Conservation (phyloP, 2,888 invertebrate species). For the Amphipyra tragopoginis region DNA sequence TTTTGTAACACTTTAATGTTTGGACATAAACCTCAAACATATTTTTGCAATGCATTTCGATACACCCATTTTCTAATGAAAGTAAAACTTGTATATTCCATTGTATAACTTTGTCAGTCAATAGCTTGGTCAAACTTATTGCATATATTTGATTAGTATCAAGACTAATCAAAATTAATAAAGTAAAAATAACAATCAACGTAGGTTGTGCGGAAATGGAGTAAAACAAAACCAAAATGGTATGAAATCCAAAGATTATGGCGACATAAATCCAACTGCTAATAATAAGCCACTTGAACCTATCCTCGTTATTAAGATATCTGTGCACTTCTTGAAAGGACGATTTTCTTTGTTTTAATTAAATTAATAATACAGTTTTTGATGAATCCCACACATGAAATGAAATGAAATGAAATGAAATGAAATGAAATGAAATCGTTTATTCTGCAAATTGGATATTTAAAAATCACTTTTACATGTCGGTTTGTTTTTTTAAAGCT, state of each 20-base stretch:
- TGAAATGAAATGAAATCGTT: too few species aligned
- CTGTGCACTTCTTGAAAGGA: constrained; percentile 40
- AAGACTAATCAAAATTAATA: constrained; percentile 3
- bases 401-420: too few species aligned
- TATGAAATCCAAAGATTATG: neutral
- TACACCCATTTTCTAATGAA: neutral
- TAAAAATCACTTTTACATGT: too few species aligned
- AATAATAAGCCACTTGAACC: neutral
- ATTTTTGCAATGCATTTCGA: neutral
- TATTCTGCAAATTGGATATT: too few species aligned
- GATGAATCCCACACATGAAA: constrained; percentile 12
- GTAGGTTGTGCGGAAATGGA: constrained; percentile 7
- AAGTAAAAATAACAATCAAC: neutral
- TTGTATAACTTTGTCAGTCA: constrained; percentile 17
- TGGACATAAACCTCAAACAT: neutral
- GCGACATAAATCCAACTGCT: constrained; percentile 20
- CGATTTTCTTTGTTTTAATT: constrained; percentile 8
- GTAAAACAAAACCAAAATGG: neutral
- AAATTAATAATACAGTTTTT: constrained; percentile 15
- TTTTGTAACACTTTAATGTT: constrained; percentile 1
- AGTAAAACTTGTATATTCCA: constrained; percentile 32
- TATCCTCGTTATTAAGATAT: constrained; percentile 3
- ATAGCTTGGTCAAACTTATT: constrained; percentile 25
- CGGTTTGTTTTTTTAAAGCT: too few species aligned
- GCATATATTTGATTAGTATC: constrained; percentile 36